Evolutionary conservation across 2,113 vertebrate species (phyloP), one percentile per base, ranked within the genome.

Genomic region (Geococcyx californianus): DNA sequence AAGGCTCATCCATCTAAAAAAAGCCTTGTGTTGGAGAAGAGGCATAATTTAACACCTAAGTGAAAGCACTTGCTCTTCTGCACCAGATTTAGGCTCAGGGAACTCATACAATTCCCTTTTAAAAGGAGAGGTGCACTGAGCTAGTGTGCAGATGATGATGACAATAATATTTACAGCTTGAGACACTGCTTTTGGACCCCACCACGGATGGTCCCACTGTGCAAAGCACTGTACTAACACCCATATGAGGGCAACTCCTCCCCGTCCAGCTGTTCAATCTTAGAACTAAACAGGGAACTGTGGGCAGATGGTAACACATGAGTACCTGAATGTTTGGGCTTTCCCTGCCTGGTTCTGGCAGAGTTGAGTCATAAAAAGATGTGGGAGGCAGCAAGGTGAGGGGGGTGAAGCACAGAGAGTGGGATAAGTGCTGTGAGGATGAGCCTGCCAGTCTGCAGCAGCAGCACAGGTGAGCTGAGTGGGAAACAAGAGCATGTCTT

Each of bases 1-100:
- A 85, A 84, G 59, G 89, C 60, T 90, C n/a, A 40, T 42, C 64
- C 29, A 14, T 72, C 77, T 81, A 84, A 79, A 95, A 91, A 94
- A 84, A 95, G 84, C 82, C 67, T n/a, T 20, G 40, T 7, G 28
- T 42, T 13, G 31, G 58, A 26, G 19, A 49, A 18, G 40, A 88
- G 66, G 60, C 64, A 59, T 47, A 49, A 44, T 29, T 87, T 60
- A 87, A 72, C 31, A 40, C 31, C 64, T 4, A 15, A 66, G 55
- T 20, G 67, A 74, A 64, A 77, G 67, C 59, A 45, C 55, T 90
- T 68, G 62, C 28, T 26, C 67, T 63, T n/a, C 20, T 40, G 17
- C 1, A 4, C 63, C 75, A 49, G 33, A 51, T 79, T 75, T 34
- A 47, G 70, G 70, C 52, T 75, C 9, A 2, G 49, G 47, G 52